Evolutionary conservation across 2,113 vertebrate species (phyloP).

Genomic region (Hemicordylus capensis): DNA sequence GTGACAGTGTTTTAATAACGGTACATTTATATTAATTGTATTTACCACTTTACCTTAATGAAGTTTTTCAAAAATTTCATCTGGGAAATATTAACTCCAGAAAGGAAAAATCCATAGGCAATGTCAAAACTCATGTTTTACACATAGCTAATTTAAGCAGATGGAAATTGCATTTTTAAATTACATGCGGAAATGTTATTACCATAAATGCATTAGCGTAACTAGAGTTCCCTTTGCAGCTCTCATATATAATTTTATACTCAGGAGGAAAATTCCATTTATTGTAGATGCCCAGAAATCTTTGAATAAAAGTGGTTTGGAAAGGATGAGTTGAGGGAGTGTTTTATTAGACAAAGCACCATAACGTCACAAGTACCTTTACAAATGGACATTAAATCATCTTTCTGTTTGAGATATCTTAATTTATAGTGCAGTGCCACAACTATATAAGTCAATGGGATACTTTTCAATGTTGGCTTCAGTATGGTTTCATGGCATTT

Average conservation of each 20-base stretch:
- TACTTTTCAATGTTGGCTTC: neutral
- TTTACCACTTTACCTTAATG: constrained; percentile 5
- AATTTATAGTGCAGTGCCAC: constrained; percentile 10
- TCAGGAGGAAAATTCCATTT: constrained; percentile 24
- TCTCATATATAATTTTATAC: constrained; percentile 36
- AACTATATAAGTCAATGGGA: neutral
- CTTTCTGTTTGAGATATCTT: constrained; percentile 9
- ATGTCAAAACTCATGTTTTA: constrained; percentile 33
- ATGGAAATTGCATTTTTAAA: constrained; percentile 52
- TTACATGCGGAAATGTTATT: constrained; percentile 38
- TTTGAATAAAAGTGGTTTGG: neutral
- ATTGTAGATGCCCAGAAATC: constrained; percentile 1
- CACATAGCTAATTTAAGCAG: constrained; percentile 31
- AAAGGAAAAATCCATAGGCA: constrained; percentile 19
- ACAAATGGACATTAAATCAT: constrained; percentile 29
- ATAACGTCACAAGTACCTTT: constrained; percentile 15
- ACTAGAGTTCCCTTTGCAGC: constrained; percentile 9
- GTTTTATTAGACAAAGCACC: constrained; percentile 17
- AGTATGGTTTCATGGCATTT: neutral
- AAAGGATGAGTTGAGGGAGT: neutral
- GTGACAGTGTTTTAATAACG: neutral
- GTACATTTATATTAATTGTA: constrained; percentile 1
- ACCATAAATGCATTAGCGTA: constrained; percentile 38
- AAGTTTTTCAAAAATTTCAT: neutral
- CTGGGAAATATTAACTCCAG: constrained; percentile 4